These are phyloP conservation scores for Willisornis vidua DNA, from an alignment of 2,113 vertebrate species.

Conservation along the genomic window DNA sequence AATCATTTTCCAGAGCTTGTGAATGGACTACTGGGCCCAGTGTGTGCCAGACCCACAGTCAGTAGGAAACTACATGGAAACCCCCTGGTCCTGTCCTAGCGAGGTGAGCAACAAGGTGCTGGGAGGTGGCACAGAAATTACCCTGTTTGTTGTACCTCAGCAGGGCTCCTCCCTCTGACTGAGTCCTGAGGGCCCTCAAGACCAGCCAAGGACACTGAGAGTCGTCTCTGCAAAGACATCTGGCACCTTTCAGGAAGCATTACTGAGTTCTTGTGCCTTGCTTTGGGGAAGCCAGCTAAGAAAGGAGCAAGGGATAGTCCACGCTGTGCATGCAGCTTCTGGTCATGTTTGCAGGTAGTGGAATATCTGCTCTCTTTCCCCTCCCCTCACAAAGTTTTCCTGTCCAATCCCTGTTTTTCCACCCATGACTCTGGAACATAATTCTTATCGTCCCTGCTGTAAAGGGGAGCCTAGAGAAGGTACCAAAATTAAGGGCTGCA, in stretches of 20 bases:
- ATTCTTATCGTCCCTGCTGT: background rate
- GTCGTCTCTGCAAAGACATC: background rate
- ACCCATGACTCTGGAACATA: background rate
- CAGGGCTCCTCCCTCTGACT: background rate
- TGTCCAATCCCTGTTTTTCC: background rate
- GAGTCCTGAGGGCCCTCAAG: background rate
- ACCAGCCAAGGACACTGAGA: fast-evolving
- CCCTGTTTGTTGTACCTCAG: background rate
- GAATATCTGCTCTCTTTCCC: background rate
- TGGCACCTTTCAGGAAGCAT: background rate
- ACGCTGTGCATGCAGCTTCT: fast-evolving
- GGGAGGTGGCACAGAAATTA: background rate
- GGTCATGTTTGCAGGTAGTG: background rate
- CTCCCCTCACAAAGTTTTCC: fast-evolving
- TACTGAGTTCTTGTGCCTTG: background rate
- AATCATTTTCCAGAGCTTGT: background rate
- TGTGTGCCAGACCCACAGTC: fast-evolving
- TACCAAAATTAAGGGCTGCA: background rate
- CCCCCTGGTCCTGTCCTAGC: background rate
- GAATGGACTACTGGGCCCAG: background rate
- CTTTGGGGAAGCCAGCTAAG: background rate
- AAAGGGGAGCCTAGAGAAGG: background rate
- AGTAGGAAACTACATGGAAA: background rate
- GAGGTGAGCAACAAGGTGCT: fast-evolving
- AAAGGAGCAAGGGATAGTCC: background rate